Percentiles rank a stretch among this genome's conserved stretches.
These are phyloP conservation scores for Cetoscarus ocellatus DNA, from an alignment of 2,797 vertebrate species.

Conservation along the genomic window DNA sequence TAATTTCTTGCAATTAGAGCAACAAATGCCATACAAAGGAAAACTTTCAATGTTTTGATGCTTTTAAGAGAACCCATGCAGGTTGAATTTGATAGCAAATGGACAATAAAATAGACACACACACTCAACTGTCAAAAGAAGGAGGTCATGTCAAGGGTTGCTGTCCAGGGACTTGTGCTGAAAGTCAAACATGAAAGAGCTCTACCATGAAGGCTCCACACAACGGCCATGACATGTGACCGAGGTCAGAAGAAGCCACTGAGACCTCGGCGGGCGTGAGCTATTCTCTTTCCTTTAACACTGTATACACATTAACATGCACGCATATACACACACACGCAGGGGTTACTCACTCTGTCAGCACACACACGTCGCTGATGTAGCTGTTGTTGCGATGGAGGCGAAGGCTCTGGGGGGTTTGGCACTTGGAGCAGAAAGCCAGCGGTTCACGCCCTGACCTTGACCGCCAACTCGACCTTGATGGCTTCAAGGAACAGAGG, in stretches of 20 bases:
- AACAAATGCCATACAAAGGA: background rate
- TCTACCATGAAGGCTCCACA: slow-evolving; percentile 52
- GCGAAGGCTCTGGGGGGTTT: slow-evolving; percentile 23
- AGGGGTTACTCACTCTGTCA: slow-evolving; percentile 33
- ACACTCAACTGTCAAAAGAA: slow-evolving; percentile 41
- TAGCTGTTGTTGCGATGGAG: slow-evolving; percentile 39
- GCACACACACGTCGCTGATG: slow-evolving; percentile 27
- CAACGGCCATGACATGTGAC: slow-evolving; percentile 56
- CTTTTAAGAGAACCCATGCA: slow-evolving; percentile 23
- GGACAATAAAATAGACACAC: slow-evolving; percentile 28
- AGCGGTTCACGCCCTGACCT: slow-evolving; percentile 53
- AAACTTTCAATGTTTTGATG: slow-evolving; percentile 25
- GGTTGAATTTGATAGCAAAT: slow-evolving; percentile 36
- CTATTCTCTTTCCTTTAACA: slow-evolving; percentile 19
- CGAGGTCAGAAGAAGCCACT: slow-evolving; percentile 49
- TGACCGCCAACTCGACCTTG: slow-evolving; percentile 52
- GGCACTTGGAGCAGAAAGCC: slow-evolving; percentile 23
- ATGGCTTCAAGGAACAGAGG: background rate
- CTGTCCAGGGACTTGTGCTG: slow-evolving; percentile 63
- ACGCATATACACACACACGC: slow-evolving; percentile 14
- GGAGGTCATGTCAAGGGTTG: slow-evolving; percentile 55
- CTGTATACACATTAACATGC: slow-evolving; percentile 7
- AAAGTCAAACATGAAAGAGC: slow-evolving; percentile 78
- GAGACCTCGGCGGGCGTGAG: slow-evolving; percentile 40
- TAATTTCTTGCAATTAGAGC: slow-evolving; percentile 7